A percentile compares a stretch with the other conserved stretches of the same genome.
Evolutionary conservation across 2,113 vertebrate species (phyloP).

Genomic region (Argyrosomus japonicus): DNA sequence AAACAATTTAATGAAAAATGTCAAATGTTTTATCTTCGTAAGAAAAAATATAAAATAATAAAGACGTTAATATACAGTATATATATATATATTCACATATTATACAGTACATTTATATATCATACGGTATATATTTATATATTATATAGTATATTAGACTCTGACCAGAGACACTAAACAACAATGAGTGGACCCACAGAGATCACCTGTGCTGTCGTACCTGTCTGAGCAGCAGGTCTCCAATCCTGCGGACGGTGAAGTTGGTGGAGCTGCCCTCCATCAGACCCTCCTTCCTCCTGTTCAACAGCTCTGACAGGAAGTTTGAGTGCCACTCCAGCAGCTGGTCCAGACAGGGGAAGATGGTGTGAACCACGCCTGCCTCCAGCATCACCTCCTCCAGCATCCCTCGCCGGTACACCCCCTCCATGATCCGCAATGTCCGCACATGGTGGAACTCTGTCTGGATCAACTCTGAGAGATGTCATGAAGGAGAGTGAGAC

Average conservation of each 20-base stretch:
- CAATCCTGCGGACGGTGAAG: slow-evolving; percentile 89
- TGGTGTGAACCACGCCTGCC: slow-evolving; percentile 85
- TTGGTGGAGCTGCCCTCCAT: slow-evolving; percentile 87
- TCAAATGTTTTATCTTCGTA: no score
- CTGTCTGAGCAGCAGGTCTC: slow-evolving; percentile 88
- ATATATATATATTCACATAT: no score
- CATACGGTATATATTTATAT: no score
- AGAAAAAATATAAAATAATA: no score
- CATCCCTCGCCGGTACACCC: slow-evolving; percentile 92
- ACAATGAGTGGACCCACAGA: background rate
- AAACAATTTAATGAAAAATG: no score
- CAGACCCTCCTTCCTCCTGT: slow-evolving; percentile 86
- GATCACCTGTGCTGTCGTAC: slow-evolving; percentile 27
- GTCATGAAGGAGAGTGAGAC: background rate
- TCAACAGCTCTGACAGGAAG: slow-evolving; percentile 89
- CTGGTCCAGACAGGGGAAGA: slow-evolving; percentile 94
- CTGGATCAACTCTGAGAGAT: slow-evolving; percentile 92
- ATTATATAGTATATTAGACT: no score
- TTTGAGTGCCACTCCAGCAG: slow-evolving; percentile 88
- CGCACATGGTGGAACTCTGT: slow-evolving; percentile 94
- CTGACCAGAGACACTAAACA: background rate
- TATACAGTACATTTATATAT: no score
- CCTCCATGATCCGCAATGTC: slow-evolving; percentile 93
- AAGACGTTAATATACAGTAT: no score
- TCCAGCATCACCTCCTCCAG: slow-evolving; percentile 93